Percentiles rank a stretch among this genome's conserved stretches.
Evolutionary conservation across 1,140 invertebrate genomes (phyloP).

Genomic region (Tribolium castaneum): DNA sequence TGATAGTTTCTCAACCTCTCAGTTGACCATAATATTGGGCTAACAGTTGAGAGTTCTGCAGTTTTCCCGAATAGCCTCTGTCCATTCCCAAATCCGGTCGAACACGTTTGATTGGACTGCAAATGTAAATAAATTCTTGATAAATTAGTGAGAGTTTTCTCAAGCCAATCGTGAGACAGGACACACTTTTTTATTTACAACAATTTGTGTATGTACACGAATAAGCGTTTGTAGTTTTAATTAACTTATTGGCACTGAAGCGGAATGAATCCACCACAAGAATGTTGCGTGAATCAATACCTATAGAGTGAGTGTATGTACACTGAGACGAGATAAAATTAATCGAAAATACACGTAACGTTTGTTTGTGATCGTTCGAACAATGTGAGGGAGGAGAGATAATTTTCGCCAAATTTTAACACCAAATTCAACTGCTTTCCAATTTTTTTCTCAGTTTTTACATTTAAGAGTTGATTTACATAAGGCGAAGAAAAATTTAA

Average conservation of each 20-base stretch:
- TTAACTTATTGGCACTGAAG: neutral
- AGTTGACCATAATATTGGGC: slow-evolving; percentile 37
- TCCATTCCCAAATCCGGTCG: slow-evolving; percentile 49
- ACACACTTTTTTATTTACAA: neutral
- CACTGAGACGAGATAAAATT: slow-evolving; percentile 6
- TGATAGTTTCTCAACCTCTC: slow-evolving; percentile 4
- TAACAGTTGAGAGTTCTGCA: slow-evolving; percentile 34
- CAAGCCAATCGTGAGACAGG: slow-evolving; percentile 4
- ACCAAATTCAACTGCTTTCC: too few relatives aligned
- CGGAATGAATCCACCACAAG: neutral
- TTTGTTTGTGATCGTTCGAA: slow-evolving; percentile 14
- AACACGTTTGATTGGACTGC: slow-evolving; percentile 13
- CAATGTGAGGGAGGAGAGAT: too few relatives aligned
- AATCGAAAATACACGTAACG: slow-evolving; percentile 13
- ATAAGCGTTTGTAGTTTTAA: neutral
- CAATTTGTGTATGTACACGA: neutral
- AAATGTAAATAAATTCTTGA: slow-evolving; percentile 36
- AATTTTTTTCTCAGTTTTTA: too few relatives aligned
- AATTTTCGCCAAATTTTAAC: too few relatives aligned
- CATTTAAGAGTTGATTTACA: too few relatives aligned
- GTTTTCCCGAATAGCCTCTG: slow-evolving; percentile 47
- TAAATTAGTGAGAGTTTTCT: neutral
- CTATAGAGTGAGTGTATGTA: slow-evolving; percentile 11
- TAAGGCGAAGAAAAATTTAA: too few relatives aligned
- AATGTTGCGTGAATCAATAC: slow-evolving; percentile 17